phyloP scores from a whole-genome alignment of 2,797 vertebrate genomes.

The Anableps anableps region DNA sequence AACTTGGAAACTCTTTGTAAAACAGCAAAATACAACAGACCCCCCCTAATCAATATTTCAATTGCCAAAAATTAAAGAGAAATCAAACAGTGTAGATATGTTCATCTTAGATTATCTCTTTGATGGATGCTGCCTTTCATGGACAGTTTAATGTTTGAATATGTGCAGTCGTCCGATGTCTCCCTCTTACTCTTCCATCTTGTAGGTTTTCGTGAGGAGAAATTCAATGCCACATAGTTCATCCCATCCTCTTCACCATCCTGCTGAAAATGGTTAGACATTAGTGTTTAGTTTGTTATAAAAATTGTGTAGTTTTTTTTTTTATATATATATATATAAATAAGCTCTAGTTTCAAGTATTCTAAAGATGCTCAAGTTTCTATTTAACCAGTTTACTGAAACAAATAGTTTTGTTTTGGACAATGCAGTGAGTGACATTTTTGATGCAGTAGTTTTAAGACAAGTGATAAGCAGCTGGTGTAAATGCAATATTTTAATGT shows the following conservation, averaged over 20 bases:
- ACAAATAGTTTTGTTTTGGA: neutral
- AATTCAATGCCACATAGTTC: slow-evolving; percentile 45
- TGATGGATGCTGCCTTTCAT: neutral
- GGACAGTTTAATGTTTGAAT: slow-evolving; percentile 9
- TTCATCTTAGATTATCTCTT: neutral
- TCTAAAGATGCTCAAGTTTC: neutral
- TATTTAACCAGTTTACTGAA: neutral
- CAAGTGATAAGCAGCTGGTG: neutral
- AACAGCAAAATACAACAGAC: neutral
- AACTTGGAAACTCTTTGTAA: neutral
- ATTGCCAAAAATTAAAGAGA: too few species aligned
- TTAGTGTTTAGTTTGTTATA: neutral
- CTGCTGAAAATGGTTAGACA: slow-evolving; percentile 15
- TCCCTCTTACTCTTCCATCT: slow-evolving; percentile 10
- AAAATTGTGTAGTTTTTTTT: neutral
- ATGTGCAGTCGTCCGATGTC: neutral
- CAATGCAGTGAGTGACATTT: neutral
- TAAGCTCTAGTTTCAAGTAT: neutral
- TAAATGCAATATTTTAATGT: neutral
- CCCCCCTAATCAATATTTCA: neutral
- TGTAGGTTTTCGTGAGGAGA: slow-evolving; percentile 27
- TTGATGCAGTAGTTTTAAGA: neutral
- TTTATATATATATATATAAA: too few species aligned
- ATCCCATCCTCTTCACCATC: neutral
- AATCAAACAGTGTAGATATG: neutral